Base-by-base conservation (phyloP, 2,888 invertebrate species). In the Biston stratarius region DNA sequence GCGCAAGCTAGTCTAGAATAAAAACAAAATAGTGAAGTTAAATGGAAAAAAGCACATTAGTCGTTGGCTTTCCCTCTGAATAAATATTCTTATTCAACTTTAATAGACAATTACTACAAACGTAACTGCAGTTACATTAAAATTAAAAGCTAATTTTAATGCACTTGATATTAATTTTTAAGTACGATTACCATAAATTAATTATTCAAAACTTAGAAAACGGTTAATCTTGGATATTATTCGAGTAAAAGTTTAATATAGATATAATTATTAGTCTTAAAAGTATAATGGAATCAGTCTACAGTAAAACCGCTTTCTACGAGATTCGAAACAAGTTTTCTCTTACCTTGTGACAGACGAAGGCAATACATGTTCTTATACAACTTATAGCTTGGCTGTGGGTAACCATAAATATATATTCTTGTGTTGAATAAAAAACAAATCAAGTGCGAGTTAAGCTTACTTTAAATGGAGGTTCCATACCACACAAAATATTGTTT, bases 291-390 rank as follows among this genome's bases (percentile, higher is more conserved):
- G n/a, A 34, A n/a, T 12, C 42, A 34, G 51, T 44, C 45, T n/a
- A 6, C 11, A 38, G 45, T 24, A n/a, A 61, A 33, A 56, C 42
- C 48, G 62, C 62, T 62, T 62, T 62, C 62, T 49, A 55, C 40
- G n/a, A 48, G 40, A 14, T 36, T 5, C 38, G 14, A 24, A 48
- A 44, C 62, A 14, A 47, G 62, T 24, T 62, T 56, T 62, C 55
- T 62, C 42, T 14, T 38, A 5, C 14, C 49, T 15, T 49, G 59
- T 33, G 51, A 51, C 49, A 51, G 48, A 58, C 7, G 34, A 52
- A 53, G 15, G 53, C 8, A 14, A 53, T 53, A 11, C 55, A 42
- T 55, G 55, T 12, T 12, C 40, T 55, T 42, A 38, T 38, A 14
- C 9, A 38, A 8, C 9, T 14, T 52, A 11, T 14, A 49, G 15